phyloP scores from a whole-genome alignment of 2,113 vertebrate species.

The Acrocephalus kingi region DNA sequence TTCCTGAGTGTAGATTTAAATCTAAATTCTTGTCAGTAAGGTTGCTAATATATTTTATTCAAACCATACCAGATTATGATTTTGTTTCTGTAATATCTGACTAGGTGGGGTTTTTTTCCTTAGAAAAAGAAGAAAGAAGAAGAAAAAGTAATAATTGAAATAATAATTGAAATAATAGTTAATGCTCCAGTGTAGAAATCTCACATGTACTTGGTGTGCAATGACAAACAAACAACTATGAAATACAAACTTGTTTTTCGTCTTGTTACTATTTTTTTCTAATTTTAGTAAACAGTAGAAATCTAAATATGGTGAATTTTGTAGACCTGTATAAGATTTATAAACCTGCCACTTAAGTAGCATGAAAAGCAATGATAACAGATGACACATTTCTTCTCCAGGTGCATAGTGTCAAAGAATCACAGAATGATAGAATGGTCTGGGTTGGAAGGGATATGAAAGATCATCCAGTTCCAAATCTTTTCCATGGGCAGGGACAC shows the following conservation, averaged over 20 bases:
- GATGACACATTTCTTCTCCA: not conserved
- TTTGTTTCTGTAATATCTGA: not conserved
- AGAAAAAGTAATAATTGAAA: not conserved
- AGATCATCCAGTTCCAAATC: not conserved
- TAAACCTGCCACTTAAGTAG: accelerated
- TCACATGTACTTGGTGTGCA: not conserved
- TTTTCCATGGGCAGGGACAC: not conserved
- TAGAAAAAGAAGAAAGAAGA: not conserved
- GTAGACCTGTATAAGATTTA: not conserved
- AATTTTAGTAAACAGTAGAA: not conserved
- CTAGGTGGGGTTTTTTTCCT: not conserved
- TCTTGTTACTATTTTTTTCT: not conserved
- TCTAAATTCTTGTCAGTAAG: not conserved
- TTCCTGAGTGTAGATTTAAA: not conserved
- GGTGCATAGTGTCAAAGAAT: not conserved
- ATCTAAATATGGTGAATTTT: not conserved
- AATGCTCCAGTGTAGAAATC: not conserved
- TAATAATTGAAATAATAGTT: not conserved
- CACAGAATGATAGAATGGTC: not conserved
- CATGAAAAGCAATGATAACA: not conserved
- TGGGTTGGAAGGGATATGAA: not conserved
- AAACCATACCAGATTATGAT: not conserved
- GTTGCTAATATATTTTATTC: not conserved
- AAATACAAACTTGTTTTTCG: not conserved
- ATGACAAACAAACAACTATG: not conserved